Conservation (phyloP, 35 echinoderm and acorn worm species). For the Strongylocentrotus purpuratus region DNA sequence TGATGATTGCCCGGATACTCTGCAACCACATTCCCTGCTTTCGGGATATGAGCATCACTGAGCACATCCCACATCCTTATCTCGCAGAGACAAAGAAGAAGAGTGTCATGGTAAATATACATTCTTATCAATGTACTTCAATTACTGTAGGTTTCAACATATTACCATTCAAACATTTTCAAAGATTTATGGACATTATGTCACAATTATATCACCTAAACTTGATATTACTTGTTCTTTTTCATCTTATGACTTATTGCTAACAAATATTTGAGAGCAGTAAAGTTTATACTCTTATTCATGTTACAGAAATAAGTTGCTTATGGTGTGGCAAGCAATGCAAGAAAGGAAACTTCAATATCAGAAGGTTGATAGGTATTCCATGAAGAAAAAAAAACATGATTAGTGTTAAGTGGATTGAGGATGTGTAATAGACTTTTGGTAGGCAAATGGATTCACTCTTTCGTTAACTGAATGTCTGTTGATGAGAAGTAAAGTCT, state of each 20-base stretch:
- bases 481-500: background rate
- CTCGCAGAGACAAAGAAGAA: constrained; percentile 5
- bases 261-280: background rate
- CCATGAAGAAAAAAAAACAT: background rate
- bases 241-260: background rate
- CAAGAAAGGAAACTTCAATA: background rate
- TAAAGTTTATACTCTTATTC: background rate
- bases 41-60: constrained; percentile 26
- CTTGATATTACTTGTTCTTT: background rate
- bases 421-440: background rate
- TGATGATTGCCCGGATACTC: constrained; percentile 4
- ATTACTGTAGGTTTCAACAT: background rate
- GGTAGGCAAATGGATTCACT: background rate
- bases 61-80: constrained; percentile 7
- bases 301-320: constrained; percentile 8
- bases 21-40: constrained; percentile 22
- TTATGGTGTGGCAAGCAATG: background rate
- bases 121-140: background rate
- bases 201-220: background rate
- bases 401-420: background rate
- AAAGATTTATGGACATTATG: constrained; percentile 9
- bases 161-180: background rate
- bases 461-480: background rate
- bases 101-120: constrained; percentile 1
- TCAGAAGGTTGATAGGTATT: background rate